These are phyloP conservation scores for Steinernema khuongi DNA, from an alignment of 1,140 invertebrate genomes.

Conservation along the genomic window DNA sequence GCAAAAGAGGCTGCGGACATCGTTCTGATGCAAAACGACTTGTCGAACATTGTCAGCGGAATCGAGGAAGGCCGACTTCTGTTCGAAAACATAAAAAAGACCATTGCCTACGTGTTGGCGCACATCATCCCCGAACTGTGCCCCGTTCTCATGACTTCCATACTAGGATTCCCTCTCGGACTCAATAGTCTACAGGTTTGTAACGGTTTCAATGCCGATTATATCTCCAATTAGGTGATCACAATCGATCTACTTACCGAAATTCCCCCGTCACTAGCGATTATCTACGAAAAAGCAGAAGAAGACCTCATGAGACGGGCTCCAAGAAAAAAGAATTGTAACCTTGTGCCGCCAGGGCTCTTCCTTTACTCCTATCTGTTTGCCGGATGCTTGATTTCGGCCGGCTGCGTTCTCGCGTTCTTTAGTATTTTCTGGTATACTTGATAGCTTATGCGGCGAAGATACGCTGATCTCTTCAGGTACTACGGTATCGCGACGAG, in stretches of 20 bases:
- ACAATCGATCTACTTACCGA: constrained; percentile 38
- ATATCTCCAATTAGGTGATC: constrained; percentile 19
- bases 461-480: constrained; percentile 21
- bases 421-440: constrained; percentile 52
- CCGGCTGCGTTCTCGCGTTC: constrained; percentile 52
- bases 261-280: constrained; percentile 43
- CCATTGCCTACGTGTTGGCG: constrained; percentile 58
- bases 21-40: constrained; percentile 35
- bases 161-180: constrained; percentile 55
- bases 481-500: constrained; percentile 47
- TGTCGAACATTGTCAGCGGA: constrained; percentile 39
- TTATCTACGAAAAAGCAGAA: constrained; percentile 42
- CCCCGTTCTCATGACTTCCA: constrained; percentile 55
- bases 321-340: constrained; percentile 22
- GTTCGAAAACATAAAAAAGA: constrained; percentile 61
- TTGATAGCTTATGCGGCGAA: neutral
- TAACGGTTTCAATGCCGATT: neutral
- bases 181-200: constrained; percentile 52
- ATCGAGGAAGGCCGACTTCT: constrained; percentile 55
- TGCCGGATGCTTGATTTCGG: constrained; percentile 50
- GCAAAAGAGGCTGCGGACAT: constrained; percentile 62
- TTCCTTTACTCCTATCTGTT: constrained; percentile 48
- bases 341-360: constrained; percentile 34
- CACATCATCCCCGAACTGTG: constrained; percentile 56
- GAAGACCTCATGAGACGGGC: constrained; percentile 37